Base-by-base conservation (phyloP, 2,888 invertebrate genomes). In the Belgica antarctica region DNA sequence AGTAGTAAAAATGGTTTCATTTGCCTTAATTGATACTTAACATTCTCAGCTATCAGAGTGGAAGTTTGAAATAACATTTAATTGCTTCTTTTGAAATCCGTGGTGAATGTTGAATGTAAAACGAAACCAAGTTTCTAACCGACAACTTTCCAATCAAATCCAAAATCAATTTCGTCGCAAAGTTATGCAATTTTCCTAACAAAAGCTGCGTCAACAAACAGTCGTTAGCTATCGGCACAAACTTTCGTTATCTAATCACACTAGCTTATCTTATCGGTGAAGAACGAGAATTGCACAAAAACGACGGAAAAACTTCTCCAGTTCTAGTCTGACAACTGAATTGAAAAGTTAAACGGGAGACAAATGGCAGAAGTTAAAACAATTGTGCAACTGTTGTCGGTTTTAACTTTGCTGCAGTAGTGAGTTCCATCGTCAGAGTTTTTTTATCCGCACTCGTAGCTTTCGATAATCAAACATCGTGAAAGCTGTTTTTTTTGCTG, bases 341-440 rank as follows among this genome's bases (percentile, higher is more conserved):
- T 41, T 15, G 10, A 5, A 41, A 41, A 41, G 41, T 41, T 41
- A 12, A 41, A 34, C 12, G 12, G 41, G 41, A 36, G 15, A 17
- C 17, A 15, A 65, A 65, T 65, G 47, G 46, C 47, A 47, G 47
- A 65, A 46, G 27, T 46, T 46, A 47, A 65, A 65, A 25, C 12
- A n/a, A 8, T 47, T 47, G 1, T 47, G 4, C 46, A 65, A 47
- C 25, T 65, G 5, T 10, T 47, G 5, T 2, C 46, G 25, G 7
- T 47, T 41, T 12, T 65, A 65, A 65, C 47, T 65, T 46, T 46
- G 24, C n/a, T 65, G 17, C 46, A 65, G 2, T 47, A 24, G 65
- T 65, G 47, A 65, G 65, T 65, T 36, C n/a, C n/a, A n/a, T n/a
- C n/a, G 62, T 1, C 24, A 8, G 15, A 59, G 59, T 59, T 1